Evolutionary conservation across 2,113 vertebrate genomes (phyloP).

Genomic region (Anguilla rostrata): DNA sequence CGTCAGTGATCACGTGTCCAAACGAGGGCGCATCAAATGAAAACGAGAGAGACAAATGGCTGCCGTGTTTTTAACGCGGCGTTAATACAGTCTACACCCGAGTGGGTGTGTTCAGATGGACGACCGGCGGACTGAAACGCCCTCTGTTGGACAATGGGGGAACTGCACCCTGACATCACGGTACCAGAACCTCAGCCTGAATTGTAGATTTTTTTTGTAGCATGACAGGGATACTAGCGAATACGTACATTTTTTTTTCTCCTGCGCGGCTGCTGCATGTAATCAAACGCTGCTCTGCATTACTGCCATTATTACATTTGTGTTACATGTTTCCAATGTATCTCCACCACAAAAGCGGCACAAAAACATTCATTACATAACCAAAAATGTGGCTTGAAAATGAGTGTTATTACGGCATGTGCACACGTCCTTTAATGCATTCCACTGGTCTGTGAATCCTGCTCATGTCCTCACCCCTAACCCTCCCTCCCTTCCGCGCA

Average conservation of each 20-base stretch:
- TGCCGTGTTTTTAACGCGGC: neutral
- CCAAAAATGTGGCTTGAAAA: no score
- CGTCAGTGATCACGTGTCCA: neutral
- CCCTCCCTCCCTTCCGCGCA: constrained; percentile 3
- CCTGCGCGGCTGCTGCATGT: neutral
- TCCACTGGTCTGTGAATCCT: no score
- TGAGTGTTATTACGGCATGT: no score
- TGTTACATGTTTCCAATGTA: neutral
- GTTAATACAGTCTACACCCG: neutral
- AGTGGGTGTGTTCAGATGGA: neutral
- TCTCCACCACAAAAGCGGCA: neutral
- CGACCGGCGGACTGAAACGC: neutral
- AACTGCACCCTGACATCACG: neutral
- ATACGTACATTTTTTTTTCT: neutral
- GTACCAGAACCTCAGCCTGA: neutral
- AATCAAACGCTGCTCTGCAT: no score
- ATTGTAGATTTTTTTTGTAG: neutral
- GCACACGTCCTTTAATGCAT: no score
- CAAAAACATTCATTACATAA: no score
- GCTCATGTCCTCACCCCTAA: no score
- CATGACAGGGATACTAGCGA: neutral
- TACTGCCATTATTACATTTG: neutral
- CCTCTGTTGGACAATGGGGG: neutral
- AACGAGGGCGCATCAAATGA: neutral
- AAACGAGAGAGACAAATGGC: neutral